Evolutionary conservation across 1,140 invertebrate species (phyloP).

Genomic region (Cotesia glomerata): DNA sequence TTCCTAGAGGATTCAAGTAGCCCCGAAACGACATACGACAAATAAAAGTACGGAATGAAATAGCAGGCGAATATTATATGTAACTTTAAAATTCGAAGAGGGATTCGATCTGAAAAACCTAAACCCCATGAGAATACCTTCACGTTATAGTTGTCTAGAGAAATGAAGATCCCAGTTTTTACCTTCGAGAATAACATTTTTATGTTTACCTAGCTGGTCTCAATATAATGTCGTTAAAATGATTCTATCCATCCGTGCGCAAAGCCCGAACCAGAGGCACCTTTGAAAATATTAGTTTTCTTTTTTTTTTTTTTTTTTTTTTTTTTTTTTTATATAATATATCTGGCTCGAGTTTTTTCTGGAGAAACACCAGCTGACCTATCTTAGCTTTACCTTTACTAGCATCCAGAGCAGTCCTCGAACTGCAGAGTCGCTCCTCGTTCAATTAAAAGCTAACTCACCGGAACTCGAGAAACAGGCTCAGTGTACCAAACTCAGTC

Average conservation of each 20-base stretch:
- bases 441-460: constrained; percentile 25
- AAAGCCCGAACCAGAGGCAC: not conserved
- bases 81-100: not conserved
- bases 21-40: not conserved
- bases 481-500: constrained; percentile 18
- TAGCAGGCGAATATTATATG: not conserved
- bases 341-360: no score
- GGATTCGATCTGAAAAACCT: not conserved
- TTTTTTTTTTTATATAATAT: not conserved
- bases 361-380: constrained; percentile 30
- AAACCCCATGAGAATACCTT: not conserved
- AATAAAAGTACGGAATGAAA: not conserved
- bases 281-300: constrained; percentile 37
- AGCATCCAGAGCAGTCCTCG: not conserved
- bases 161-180: constrained; percentile 1
- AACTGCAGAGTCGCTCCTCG: not conserved
- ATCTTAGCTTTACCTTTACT: not conserved
- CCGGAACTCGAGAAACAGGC: not conserved
- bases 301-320: constrained; percentile 30
- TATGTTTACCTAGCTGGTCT: constrained; percentile 38
- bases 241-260: constrained; percentile 17
- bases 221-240: constrained; percentile 42
- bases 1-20: not conserved
- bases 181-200: constrained; percentile 29
- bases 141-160: not conserved